phyloP scores from a whole-genome alignment of 2,113 vertebrate species.

The Notarius lentiginosus region DNA sequence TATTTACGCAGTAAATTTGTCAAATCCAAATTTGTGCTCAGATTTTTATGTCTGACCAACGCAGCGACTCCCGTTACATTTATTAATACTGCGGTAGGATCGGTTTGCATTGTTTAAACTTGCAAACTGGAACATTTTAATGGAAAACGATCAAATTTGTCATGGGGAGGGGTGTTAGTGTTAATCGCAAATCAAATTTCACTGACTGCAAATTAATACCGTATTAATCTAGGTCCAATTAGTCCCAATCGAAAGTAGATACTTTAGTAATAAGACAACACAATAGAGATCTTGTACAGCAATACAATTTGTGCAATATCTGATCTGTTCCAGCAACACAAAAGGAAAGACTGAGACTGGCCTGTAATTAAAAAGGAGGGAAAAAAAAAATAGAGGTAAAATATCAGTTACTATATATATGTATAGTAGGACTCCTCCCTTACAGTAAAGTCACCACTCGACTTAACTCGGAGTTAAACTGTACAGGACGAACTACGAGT shows the following conservation, averaged over 20 bases:
- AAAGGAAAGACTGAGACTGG: background rate
- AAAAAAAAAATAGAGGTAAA: background rate
- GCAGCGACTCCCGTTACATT: slow-evolving; percentile 46
- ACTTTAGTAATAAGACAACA: background rate
- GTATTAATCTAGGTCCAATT: slow-evolving; percentile 12
- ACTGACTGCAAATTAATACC: slow-evolving; percentile 19
- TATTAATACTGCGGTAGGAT: background rate
- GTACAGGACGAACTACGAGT: background rate
- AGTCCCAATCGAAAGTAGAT: background rate
- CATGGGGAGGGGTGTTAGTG: background rate
- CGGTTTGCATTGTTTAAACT: background rate
- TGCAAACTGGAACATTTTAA: background rate
- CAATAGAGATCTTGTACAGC: slow-evolving; percentile 14
- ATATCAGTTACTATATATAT: slow-evolving; percentile 6
- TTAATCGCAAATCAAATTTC: slow-evolving; percentile 46
- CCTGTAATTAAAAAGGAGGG: background rate
- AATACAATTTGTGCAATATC: slow-evolving; percentile 19
- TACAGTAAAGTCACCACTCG: background rate
- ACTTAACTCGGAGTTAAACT: background rate
- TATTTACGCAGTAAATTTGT: slow-evolving; percentile 39
- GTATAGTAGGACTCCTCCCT: background rate
- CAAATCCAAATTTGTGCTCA: slow-evolving; percentile 68
- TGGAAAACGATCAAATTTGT: slow-evolving; percentile 14
- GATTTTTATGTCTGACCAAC: slow-evolving; percentile 47
- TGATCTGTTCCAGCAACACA: slow-evolving; percentile 9